A percentile compares a stretch with the other conserved stretches of the same genome.
Conservation (phyloP, 2,113 vertebrate species). For the Typhlomys cinereus region DNA sequence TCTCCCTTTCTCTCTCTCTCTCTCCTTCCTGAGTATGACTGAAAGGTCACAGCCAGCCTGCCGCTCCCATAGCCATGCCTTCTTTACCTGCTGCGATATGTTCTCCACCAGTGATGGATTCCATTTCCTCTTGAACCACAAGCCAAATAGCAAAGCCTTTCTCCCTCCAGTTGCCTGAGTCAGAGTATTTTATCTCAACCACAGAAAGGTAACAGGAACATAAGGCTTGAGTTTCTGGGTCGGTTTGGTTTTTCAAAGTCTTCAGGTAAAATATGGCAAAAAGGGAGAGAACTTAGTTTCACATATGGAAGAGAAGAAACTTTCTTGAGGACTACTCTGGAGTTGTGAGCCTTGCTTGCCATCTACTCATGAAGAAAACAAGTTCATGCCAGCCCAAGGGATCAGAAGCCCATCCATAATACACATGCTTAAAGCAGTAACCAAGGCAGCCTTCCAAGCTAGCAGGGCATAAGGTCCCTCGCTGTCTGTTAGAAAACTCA, state of each 20-base stretch:
- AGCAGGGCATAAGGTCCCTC: background rate
- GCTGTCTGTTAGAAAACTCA: accelerated
- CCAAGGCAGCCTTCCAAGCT: background rate
- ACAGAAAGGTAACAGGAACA: no score
- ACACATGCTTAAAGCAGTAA: background rate
- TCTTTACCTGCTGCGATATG: no score
- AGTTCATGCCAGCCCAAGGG: background rate
- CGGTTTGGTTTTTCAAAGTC: background rate
- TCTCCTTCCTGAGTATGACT: no score
- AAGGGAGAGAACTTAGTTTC: background rate
- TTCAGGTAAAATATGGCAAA: background rate
- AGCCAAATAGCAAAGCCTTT: no score
- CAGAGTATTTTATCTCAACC: no score
- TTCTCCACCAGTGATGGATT: no score
- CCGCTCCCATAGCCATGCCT: no score
- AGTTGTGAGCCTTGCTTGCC: constrained; percentile 13
- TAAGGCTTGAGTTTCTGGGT: no score
- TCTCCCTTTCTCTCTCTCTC: background rate
- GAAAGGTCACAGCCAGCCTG: no score
- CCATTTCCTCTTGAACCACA: no score
- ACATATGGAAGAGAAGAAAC: background rate
- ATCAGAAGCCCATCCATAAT: background rate
- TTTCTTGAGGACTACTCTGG: background rate
- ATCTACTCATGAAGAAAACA: constrained; percentile 61
- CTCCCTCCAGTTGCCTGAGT: no score